Evolutionary conservation across 1,140 invertebrate species (phyloP).

Genomic region (Drosophila ogumai): DNA sequence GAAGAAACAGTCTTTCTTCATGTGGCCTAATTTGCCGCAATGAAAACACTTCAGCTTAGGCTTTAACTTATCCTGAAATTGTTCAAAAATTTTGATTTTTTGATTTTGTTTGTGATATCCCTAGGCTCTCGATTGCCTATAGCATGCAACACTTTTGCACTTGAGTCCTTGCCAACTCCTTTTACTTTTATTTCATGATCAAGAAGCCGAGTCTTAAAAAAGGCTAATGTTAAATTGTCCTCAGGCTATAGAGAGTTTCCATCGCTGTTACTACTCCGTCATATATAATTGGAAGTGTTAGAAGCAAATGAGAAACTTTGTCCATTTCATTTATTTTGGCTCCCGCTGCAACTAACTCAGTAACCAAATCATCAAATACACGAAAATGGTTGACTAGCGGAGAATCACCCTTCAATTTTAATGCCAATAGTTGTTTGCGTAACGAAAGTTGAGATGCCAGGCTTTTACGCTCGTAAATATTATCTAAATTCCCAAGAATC

Average conservation of each 20-base stretch:
- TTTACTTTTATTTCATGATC: neutral
- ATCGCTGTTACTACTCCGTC: no score
- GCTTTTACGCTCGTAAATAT: conserved; percentile 10
- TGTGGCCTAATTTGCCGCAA: no score
- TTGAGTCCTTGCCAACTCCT: neutral
- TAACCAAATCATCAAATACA: conserved; percentile 26
- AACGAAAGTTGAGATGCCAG: conserved; percentile 16
- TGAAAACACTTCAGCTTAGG: no score
- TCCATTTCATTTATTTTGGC: conserved; percentile 37
- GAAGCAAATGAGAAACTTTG: neutral
- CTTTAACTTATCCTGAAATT: no score
- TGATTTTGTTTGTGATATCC: no score
- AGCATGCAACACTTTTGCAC: neutral
- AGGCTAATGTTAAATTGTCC: neutral
- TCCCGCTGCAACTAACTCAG: conserved; percentile 20
- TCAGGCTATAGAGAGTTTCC: no score
- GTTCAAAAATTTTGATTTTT: no score
- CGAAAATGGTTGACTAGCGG: conserved; percentile 10
- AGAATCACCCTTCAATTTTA: conserved; percentile 19
- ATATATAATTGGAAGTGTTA: no score
- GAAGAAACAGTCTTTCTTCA: no score
- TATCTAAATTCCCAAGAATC: conserved; percentile 1
- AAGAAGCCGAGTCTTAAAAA: neutral
- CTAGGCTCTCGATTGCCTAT: neutral
- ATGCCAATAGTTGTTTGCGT: conserved; percentile 20